Base-by-base conservation (phyloP, 23 tunicate species). In the Trididemnum clinides region DNA sequence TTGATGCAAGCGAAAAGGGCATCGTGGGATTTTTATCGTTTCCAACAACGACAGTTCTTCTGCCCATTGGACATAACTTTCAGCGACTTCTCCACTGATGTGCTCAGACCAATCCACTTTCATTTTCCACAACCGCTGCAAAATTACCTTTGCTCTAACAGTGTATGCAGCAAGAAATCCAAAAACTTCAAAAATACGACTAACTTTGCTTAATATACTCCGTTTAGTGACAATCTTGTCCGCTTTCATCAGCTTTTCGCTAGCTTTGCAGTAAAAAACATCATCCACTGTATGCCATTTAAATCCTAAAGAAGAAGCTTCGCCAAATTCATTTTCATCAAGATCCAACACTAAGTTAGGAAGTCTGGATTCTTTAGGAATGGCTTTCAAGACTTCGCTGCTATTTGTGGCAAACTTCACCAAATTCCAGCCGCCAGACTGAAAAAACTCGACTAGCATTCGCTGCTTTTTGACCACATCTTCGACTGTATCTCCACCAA, bases 101-200 rank as follows among this genome's bases (percentile, higher is more conserved):
- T 44, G 12, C n/a, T 64, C n/a, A n/a, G n/a, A n/a, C n/a, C n/a
- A n/a, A n/a, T n/a, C n/a, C n/a, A n/a, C n/a, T n/a, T n/a, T n/a
- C n/a, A n/a, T n/a, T n/a, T n/a, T n/a, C n/a, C n/a, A n/a, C n/a
- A n/a, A n/a, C n/a, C n/a, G n/a, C n/a, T n/a, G n/a, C n/a, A n/a
- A n/a, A n/a, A n/a, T n/a, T n/a, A n/a, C n/a, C n/a, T n/a, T n/a
- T n/a, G n/a, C n/a, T n/a, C n/a, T n/a, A n/a, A n/a, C n/a, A n/a
- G n/a, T n/a, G n/a, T n/a, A n/a, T n/a, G n/a, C n/a, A n/a, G 71
- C 71, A 64, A 64, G 29, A 26, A 64, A 64, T 10, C 71, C 71
- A 26, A 64, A 64, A 12, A 64, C 12, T 6, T 64, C 71, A 26
- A 10, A 64, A 26, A 64, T 64, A 6, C 20, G 71, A 64, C 71